Evolutionary conservation across 2,797 vertebrate genomes (phyloP).

Genomic region (Lithobates sylvaticus): DNA sequence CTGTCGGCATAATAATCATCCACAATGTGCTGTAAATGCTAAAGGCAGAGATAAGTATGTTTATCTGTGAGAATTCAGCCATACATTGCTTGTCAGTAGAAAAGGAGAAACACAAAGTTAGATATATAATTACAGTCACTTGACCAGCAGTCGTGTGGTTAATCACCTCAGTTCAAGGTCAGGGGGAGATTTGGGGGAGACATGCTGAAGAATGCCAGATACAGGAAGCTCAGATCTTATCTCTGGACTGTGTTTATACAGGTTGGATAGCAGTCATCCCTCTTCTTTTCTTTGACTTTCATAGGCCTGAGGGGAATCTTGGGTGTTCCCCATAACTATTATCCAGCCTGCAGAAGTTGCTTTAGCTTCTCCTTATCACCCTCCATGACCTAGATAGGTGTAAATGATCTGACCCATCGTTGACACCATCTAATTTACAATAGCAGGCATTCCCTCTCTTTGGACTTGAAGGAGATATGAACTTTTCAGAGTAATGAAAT

Average conservation of each 20-base stretch:
- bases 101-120: not conserved
- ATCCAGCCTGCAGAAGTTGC: conserved; percentile 26
- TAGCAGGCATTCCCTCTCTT: not conserved
- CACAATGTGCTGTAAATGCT: not conserved
- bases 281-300: conserved; percentile 27
- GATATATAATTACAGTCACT: not conserved
- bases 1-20: not conserved
- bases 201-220: conserved; percentile 56
- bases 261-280: conserved; percentile 53
- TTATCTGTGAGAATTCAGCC: not conserved
- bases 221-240: conserved; percentile 56
- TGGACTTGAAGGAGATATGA: not conserved
- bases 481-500: not conserved
- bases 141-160: conserved; percentile 22
- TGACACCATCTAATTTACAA: conserved; percentile 35
- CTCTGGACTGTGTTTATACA: conserved; percentile 56
- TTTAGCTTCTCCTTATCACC: conserved; percentile 10
- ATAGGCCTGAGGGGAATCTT: conserved; percentile 51
- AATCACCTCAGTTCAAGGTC: conserved; percentile 56
- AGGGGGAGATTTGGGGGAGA: conserved; percentile 49
- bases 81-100: not conserved
- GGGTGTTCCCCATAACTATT: conserved; percentile 52
- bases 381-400: conserved; percentile 42
- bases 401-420: conserved; percentile 49
- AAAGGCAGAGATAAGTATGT: not conserved